Evolutionary conservation across 1,140 invertebrate species (phyloP).

Genomic region (Ips typographus): DNA sequence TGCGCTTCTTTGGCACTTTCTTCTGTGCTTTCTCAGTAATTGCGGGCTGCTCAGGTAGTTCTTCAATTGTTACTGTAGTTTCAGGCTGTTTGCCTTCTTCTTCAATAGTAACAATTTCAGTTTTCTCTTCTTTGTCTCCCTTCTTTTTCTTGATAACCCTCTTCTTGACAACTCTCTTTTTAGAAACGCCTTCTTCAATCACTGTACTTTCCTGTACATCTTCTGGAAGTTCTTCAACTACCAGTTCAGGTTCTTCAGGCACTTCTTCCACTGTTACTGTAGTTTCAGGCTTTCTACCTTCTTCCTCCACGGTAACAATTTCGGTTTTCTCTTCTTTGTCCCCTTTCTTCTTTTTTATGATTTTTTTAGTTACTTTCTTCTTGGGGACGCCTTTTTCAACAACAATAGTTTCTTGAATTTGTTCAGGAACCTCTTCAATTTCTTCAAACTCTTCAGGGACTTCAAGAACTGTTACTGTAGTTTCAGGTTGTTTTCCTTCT

Average conservation of each 20-base stretch:
- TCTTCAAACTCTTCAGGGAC: slow-evolving; percentile 46
- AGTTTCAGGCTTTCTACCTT: too few relatives aligned
- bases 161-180: slow-evolving; percentile 32
- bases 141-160: slow-evolving; percentile 42
- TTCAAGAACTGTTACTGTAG: slow-evolving; percentile 22
- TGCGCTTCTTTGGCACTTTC: not conserved
- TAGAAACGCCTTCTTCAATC: slow-evolving; percentile 22
- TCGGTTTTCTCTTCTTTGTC: not conserved
- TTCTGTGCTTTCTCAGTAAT: slow-evolving; percentile 14
- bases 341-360: slow-evolving; percentile 36
- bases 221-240: slow-evolving; percentile 43
- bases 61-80: slow-evolving; percentile 51
- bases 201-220: slow-evolving; percentile 45
- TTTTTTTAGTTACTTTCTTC: too few relatives aligned
- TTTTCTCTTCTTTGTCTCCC: slow-evolving; percentile 38
- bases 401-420: not conserved
- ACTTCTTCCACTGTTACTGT: slow-evolving; percentile 24
- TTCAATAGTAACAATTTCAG: slow-evolving; percentile 45
- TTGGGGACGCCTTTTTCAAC: too few relatives aligned
- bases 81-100: slow-evolving; percentile 47
- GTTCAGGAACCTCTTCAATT: slow-evolving; percentile 29
- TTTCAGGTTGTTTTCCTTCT: slow-evolving; percentile 46
- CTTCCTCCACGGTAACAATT: too few relatives aligned
- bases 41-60: slow-evolving; percentile 39
- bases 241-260: slow-evolving; percentile 43